Evolutionary conservation across 2,113 vertebrate genomes (phyloP).

Genomic region (Marcusenius ussheri): DNA sequence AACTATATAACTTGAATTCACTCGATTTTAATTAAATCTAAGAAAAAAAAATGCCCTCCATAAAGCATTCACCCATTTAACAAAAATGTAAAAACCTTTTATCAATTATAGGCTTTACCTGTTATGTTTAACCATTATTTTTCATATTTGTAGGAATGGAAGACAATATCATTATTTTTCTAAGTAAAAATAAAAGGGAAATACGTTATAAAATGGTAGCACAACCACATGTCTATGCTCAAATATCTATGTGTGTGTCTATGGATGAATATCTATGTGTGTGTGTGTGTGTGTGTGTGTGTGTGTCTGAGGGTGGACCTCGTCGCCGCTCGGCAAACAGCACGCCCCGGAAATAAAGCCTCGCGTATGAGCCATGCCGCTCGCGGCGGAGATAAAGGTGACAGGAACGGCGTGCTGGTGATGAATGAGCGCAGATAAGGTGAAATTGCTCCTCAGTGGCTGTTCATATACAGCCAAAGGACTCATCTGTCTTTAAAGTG

Average conservation of each 20-base stretch:
- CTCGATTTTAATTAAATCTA: background rate
- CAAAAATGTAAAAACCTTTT: background rate
- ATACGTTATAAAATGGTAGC: background rate
- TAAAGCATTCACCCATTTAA: background rate
- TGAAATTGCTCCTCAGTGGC: constrained; percentile 59
- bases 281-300: background rate
- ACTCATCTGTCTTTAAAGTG: constrained; percentile 53
- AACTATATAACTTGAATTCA: background rate
- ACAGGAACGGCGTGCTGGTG: constrained; percentile 54
- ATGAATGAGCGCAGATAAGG: constrained; percentile 59
- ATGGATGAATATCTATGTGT: background rate
- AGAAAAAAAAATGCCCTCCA: background rate
- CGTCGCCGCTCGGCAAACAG: background rate
- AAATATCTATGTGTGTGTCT: background rate
- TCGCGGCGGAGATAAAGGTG: constrained; percentile 47
- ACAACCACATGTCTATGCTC: background rate
- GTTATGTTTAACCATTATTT: background rate
- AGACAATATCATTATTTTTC: background rate
- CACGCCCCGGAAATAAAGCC: background rate
- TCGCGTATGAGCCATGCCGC: background rate
- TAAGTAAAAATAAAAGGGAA: background rate
- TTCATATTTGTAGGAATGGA: background rate
- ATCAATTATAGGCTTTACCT: background rate
- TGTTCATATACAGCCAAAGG: constrained; percentile 50
- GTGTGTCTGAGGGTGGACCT: background rate